These are phyloP conservation scores for Raja brachyura DNA, from an alignment of 2,113 vertebrate genomes.

Conservation along the genomic window DNA sequence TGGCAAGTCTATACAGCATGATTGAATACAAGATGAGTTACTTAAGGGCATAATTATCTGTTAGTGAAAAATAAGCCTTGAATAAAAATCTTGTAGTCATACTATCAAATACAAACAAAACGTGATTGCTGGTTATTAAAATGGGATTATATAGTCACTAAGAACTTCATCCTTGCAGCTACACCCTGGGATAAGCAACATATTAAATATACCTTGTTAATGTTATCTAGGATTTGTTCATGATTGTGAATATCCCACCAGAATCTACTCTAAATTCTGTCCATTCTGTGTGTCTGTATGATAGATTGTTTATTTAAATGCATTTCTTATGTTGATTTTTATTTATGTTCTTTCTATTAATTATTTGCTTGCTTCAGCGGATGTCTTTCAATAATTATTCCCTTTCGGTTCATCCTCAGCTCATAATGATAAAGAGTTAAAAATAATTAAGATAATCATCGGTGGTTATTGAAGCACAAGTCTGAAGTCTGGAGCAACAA, in stretches of 20 bases:
- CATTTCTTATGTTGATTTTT: not conserved
- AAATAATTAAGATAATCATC: not conserved
- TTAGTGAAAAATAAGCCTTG: constrained; percentile 11
- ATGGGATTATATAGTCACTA: constrained; percentile 70
- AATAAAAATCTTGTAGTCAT: constrained; percentile 60
- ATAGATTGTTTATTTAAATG: not conserved
- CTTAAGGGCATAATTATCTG: constrained; percentile 18
- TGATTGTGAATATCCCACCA: not conserved
- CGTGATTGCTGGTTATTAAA: constrained; percentile 80
- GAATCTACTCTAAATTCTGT: not conserved
- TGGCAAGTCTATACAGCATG: constrained; percentile 1
- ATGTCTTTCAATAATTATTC: constrained; percentile 3
- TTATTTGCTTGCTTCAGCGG: not conserved
- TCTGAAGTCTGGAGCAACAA: no score
- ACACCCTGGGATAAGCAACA: constrained; percentile 52
- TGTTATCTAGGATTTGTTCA: not conserved
- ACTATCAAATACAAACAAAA: constrained; percentile 63
- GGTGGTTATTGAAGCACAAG: not conserved
- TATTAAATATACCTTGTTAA: constrained; percentile 5
- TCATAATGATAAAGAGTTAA: not conserved
- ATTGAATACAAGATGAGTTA: constrained; percentile 18
- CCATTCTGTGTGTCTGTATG: no score
- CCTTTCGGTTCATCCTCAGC: not conserved
- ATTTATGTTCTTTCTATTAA: not conserved
- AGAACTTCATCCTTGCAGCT: constrained; percentile 75